These are phyloP conservation scores for Ericerus pela DNA, from an alignment of 1,140 invertebrate species.

Conservation along the genomic window DNA sequence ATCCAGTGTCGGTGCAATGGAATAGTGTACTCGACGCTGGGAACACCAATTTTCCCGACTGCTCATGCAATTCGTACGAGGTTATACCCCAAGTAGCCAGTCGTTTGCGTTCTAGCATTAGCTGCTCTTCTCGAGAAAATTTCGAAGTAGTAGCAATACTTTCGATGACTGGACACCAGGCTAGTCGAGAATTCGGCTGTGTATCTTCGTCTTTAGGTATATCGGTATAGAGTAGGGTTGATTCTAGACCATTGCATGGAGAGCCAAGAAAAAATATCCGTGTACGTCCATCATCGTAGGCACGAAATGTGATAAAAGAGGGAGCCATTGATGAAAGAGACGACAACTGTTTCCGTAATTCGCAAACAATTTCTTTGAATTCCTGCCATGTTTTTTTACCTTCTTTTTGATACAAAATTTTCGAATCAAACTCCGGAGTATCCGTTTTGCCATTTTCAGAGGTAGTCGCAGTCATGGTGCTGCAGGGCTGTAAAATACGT, in stretches of 20 bases:
- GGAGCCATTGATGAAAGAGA: constrained; percentile 57
- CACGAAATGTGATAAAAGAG: constrained; percentile 61
- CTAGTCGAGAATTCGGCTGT: constrained; percentile 31
- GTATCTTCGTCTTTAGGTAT: constrained; percentile 42
- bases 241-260: constrained; percentile 68
- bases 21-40: constrained; percentile 73
- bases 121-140: constrained; percentile 68
- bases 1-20: constrained; percentile 57
- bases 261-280: constrained; percentile 81
- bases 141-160: constrained; percentile 52
- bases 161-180: constrained; percentile 56
- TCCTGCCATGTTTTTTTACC: constrained; percentile 53
- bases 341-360: constrained; percentile 60
- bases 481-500: constrained; percentile 1
- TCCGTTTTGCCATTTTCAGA: constrained; percentile 10
- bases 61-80: constrained; percentile 72
- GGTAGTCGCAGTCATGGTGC: constrained; percentile 2
- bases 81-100: constrained; percentile 85
- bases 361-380: constrained; percentile 60
- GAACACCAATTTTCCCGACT: constrained; percentile 72
- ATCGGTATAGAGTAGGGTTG: constrained; percentile 72
- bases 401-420: background rate
- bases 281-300: constrained; percentile 53
- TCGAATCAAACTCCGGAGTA: constrained; percentile 13
- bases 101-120: constrained; percentile 78